Base-by-base conservation (phyloP, 2,797 vertebrate genomes). In the Scarus forsteni region DNA sequence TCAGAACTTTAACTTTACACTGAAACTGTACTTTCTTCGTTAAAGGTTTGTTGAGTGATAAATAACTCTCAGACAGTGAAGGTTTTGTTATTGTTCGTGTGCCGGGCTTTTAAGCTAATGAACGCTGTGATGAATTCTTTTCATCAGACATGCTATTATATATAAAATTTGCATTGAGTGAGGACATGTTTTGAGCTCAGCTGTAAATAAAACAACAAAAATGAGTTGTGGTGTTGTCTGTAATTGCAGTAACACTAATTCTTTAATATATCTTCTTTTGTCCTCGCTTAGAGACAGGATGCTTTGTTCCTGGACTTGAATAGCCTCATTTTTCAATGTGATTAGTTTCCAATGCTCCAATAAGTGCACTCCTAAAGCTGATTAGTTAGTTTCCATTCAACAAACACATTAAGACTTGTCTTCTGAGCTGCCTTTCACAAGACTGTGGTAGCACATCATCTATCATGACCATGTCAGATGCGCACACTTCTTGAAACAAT, bases 341-440 rank as follows among this genome's bases (percentile, higher is more conserved):
- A 90, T 88, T 86, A 78, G 66, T 88, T 89, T 88, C 72, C 80
- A 79, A 71, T 82, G 75, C 62, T 84, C 71, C 79, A 80, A 77
- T 77, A 78, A 80, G 73, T 69, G 73, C 45, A 68, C 61, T 66
- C 72, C 16, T 50, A 77, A 89, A 88, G 83, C 77, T 77, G 75
- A 88, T 90, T 89, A 84, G 77, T 84, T 77, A 40, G 60, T 81
- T 87, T 84, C 54, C 60, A 74, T 84, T 79, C 69, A 57, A 73
- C 71, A 86, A 79, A 85, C 63, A 75, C 66, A 83, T 73, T 73
- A 82, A 57, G 68, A 39, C 60, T 77, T 57, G 64, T 77, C 68
- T 60, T 62, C 52, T 61, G 27, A 73, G 73, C 59, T 36, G 65
- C 52, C 46, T 56, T 54, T 68, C 11, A 2, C 34, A 55, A 1